Evolutionary conservation across 2,113 vertebrate species (phyloP).

Genomic region (Pteruthius melanotis): DNA sequence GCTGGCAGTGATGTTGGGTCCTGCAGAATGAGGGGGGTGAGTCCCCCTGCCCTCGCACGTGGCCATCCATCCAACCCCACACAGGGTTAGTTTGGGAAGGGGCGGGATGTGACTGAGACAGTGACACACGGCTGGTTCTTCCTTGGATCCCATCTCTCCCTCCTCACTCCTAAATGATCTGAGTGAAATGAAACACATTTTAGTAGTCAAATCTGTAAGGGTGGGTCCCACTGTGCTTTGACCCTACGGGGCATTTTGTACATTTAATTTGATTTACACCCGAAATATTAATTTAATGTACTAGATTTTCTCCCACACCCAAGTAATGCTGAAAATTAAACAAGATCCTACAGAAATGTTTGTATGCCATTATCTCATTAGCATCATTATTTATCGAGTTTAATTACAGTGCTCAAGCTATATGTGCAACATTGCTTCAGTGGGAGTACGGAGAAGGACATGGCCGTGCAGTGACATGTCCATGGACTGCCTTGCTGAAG

Average conservation of each 20-base stretch:
- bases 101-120: fast-evolving
- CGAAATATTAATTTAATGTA: neutral
- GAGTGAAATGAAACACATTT: slow-evolving; percentile 4
- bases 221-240: slow-evolving; percentile 2
- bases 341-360: neutral
- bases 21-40: neutral
- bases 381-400: neutral
- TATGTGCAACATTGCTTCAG: neutral
- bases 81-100: neutral
- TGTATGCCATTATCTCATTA: neutral
- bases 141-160: neutral
- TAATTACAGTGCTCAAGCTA: neutral
- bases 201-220: neutral
- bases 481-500: neutral
- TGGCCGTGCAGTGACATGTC: fast-evolving
- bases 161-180: neutral
- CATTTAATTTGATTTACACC: slow-evolving; percentile 40
- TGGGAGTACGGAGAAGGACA: fast-evolving
- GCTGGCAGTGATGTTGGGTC: neutral
- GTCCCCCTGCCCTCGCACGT: fast-evolving
- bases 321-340: neutral
- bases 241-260: neutral
- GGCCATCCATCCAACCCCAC: fast-evolving
- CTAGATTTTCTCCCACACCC: slow-evolving; percentile 33
- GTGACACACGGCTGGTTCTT: neutral